Evolutionary conservation across 2,113 vertebrate species (phyloP).

Genomic region (Hirundichthys speculiger): DNA sequence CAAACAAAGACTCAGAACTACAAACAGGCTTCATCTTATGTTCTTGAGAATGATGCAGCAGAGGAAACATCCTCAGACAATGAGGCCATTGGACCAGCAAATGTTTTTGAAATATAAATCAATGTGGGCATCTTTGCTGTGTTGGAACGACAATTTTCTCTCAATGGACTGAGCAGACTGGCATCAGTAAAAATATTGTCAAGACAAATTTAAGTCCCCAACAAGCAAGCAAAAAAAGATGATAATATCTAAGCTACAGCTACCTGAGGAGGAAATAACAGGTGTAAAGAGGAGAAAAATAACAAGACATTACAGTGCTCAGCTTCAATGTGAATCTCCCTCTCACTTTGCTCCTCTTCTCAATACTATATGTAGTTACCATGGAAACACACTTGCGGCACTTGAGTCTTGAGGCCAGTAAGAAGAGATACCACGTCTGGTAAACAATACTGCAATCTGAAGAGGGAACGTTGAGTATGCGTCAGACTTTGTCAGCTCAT

Average conservation of each 20-base stretch:
- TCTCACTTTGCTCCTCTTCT: constrained; percentile 55
- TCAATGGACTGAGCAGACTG: constrained; percentile 1
- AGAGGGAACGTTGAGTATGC: constrained; percentile 6
- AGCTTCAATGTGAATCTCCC: constrained; percentile 36
- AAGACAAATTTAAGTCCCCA: neutral
- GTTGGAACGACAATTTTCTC: neutral
- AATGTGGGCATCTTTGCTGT: constrained; percentile 1
- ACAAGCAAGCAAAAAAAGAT: neutral
- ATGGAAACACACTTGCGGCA: constrained; percentile 76
- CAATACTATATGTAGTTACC: constrained; percentile 72
- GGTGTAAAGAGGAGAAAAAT: constrained; percentile 10
- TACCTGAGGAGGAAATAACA: constrained; percentile 1
- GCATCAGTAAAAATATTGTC: neutral
- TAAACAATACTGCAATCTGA: constrained; percentile 60
- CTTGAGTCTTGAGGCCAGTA: constrained; percentile 68
- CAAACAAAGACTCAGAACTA: neutral
- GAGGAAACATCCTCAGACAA: neutral
- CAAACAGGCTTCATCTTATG: neutral
- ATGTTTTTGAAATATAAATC: constrained; percentile 15
- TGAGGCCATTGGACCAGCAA: neutral
- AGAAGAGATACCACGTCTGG: constrained; percentile 54
- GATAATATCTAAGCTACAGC: constrained; percentile 16
- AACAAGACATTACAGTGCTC: constrained; percentile 24
- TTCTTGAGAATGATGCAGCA: constrained; percentile 6
- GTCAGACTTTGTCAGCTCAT: constrained; percentile 40